Base-by-base conservation (phyloP, 2,888 invertebrate species). In the Thera obeliscata region DNA sequence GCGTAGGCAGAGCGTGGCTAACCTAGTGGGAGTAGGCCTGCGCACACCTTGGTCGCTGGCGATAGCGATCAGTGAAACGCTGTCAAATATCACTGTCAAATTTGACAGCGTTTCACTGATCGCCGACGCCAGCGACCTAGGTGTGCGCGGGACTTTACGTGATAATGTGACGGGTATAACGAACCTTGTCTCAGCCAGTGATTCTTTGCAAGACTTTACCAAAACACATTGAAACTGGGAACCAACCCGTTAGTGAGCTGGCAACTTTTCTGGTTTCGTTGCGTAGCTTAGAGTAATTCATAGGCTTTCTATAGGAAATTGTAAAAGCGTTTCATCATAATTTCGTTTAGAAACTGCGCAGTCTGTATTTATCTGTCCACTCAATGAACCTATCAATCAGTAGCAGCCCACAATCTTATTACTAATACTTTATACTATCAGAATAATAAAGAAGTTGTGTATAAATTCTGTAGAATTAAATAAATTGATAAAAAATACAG, bases 401-500 rank as follows among this genome's bases (percentile, higher is more conserved):
- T 56, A 56, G 36, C 11, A 56, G 56, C 8, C 52, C 41, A 56
- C 56, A 50, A 58, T 58, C 59, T 59, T 33, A 33, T 52, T 33
- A 33, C 8, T 52, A 33, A 46, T 46, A 11, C 43, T 7, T 46
- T 35, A 52, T 59, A 36, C 48, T 48, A 54, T 46, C 22, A 22
- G 11, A 56, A 62, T 38, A 48, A 62, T 11, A 36, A 35, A 33
- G n/a, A 41, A 55, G 9, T 49, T 56, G 60, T 49, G 62, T 62
- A 58, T 36, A 64, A 58, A 52, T 49, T 50, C 54, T 49, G 56
- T 62, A 58, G 57, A 64, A 64, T 64, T 58, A 64, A 58, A 64
- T 65, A 75, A 64, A 64, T 46, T 64, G 63, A 64, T 64, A 58
- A 52, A 64, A 77, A 46, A 46, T 46, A 73, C 74, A 70, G 70